Evolutionary conservation across 2,888 invertebrate genomes (phyloP).

Genomic region (Phytoseiulus persimilis): DNA sequence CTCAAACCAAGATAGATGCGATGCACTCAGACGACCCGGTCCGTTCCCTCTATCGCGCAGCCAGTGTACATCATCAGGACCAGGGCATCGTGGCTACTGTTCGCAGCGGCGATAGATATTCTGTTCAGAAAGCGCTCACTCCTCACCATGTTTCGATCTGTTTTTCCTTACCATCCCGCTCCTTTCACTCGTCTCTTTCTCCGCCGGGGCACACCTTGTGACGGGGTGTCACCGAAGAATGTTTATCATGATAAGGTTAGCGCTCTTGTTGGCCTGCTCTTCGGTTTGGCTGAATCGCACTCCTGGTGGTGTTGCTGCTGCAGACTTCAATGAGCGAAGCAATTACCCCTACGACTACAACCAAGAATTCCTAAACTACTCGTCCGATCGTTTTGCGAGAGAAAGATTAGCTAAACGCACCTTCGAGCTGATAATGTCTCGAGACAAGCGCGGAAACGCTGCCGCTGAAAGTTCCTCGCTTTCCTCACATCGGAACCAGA

Average conservation of each 20-base stretch:
- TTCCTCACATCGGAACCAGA: neutral
- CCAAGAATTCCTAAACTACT: neutral
- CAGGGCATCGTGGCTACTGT: neutral
- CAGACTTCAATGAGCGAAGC: neutral
- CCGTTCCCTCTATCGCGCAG: neutral
- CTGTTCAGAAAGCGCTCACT: neutral
- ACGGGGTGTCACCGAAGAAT: neutral
- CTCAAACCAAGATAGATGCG: neutral
- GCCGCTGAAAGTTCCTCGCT: neutral
- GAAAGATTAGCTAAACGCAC: neutral
- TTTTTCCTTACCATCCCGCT: neutral
- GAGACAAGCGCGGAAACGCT: neutral
- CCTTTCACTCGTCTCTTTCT: neutral
- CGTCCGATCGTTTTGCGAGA: neutral
- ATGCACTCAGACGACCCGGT: neutral
- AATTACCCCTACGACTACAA: slow-evolving; percentile 5
- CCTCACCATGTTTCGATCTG: neutral
- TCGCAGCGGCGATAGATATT: neutral
- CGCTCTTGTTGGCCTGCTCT: neutral
- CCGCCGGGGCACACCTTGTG: neutral
- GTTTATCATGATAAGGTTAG: neutral
- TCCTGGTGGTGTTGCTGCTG: neutral
- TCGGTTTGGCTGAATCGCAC: neutral
- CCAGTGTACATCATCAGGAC: neutral
- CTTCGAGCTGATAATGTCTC: neutral